Conservation (phyloP, 2,888 invertebrate species). For the Adelphocoris suturalis region DNA sequence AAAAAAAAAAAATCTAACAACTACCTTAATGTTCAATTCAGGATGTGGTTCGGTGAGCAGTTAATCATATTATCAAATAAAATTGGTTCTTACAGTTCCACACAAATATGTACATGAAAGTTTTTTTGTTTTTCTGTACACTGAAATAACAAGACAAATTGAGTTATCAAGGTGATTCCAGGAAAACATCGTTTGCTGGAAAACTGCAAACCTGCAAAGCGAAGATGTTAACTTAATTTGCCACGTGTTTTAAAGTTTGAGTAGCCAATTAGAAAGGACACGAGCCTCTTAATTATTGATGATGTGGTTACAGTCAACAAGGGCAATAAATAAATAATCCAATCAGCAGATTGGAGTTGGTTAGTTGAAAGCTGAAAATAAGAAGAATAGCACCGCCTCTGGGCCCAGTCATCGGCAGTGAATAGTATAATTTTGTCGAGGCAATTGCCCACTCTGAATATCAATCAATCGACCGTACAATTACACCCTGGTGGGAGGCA, state of each 20-base stretch:
- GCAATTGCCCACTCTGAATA: neutral
- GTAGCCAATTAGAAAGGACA: neutral
- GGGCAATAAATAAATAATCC: neutral
- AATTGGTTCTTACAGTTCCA: too few species aligned
- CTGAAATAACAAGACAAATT: too few species aligned
- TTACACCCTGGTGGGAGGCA: neutral
- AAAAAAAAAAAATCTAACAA: too few species aligned
- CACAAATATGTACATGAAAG: too few species aligned
- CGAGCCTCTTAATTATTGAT: neutral
- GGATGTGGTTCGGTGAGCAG: too few species aligned
- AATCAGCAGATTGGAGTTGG: neutral
- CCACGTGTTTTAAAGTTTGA: neutral
- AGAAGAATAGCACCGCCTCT: neutral
- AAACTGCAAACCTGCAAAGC: neutral
- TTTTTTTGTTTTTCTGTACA: too few species aligned
- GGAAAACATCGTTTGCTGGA: neutral
- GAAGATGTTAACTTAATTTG: neutral
- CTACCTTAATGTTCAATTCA: too few species aligned
- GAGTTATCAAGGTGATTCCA: too few species aligned
- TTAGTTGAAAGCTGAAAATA: slow-evolving; percentile 5
- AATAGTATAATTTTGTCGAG: neutral
- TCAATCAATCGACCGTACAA: slow-evolving; percentile 23
- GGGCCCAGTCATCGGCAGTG: neutral
- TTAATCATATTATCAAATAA: too few species aligned
- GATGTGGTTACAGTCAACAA: neutral